Percentiles rank a stretch among this genome's conserved stretches.
These are phyloP conservation scores for Mechanitis messenoides DNA, from an alignment of 2,888 invertebrate species.

Conservation along the genomic window DNA sequence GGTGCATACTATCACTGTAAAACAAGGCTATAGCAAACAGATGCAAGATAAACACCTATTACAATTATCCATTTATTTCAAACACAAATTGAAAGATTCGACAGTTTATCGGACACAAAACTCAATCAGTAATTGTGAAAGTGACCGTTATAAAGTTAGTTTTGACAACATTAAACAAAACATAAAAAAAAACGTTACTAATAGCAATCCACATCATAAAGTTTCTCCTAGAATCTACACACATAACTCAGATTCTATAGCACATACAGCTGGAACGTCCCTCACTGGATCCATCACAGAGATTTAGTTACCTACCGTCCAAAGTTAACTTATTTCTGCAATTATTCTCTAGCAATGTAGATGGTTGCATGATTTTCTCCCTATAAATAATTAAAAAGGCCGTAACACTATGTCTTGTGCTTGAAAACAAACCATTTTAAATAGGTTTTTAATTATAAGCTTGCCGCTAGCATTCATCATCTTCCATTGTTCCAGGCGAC, in stretches of 20 bases:
- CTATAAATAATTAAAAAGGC: slow-evolving; percentile 55
- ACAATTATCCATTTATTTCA: slow-evolving; percentile 71
- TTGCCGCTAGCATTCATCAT: slow-evolving; percentile 67
- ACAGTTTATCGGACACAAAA: slow-evolving; percentile 67
- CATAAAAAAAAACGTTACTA: slow-evolving; percentile 66
- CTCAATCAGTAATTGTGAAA: slow-evolving; percentile 59
- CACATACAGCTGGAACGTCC: slow-evolving; percentile 56
- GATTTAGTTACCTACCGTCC: slow-evolving; percentile 64
- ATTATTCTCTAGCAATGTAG: slow-evolving; percentile 60
- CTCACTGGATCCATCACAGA: slow-evolving; percentile 72
- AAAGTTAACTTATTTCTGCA: slow-evolving; percentile 57
- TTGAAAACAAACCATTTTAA: slow-evolving; percentile 60
- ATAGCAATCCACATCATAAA: slow-evolving; percentile 67
- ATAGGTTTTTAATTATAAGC: slow-evolving; percentile 42
- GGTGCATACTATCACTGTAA: background rate
- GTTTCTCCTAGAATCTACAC: slow-evolving; percentile 63
- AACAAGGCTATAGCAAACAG: background rate
- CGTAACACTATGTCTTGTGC: slow-evolving; percentile 53
- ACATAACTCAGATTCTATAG: slow-evolving; percentile 71
- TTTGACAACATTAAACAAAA: slow-evolving; percentile 72
- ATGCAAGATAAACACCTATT: slow-evolving; percentile 31
- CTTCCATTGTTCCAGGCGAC: slow-evolving; percentile 65
- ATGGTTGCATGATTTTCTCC: slow-evolving; percentile 63
- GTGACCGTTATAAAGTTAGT: slow-evolving; percentile 68
- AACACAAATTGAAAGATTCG: slow-evolving; percentile 73